phyloP scores from a whole-genome alignment of 2,888 invertebrate species.

The Tanytarsus gracilentus region DNA sequence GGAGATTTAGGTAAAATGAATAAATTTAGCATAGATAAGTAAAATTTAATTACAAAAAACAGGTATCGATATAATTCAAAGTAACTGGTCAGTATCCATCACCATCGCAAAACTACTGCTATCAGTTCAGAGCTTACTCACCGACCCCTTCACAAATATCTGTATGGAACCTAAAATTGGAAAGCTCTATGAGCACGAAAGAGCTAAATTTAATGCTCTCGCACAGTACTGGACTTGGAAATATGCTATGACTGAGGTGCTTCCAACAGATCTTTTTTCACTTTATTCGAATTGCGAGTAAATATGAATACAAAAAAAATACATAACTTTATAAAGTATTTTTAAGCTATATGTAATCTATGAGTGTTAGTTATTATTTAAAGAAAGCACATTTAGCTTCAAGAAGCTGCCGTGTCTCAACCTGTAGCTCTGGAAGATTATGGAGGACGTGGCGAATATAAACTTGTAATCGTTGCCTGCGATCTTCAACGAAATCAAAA shows the following conservation, averaged over 20 bases:
- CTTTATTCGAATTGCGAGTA: not conserved
- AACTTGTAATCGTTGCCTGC: constrained; percentile 74
- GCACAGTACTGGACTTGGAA: constrained; percentile 85
- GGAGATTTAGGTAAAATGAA: constrained; percentile 95
- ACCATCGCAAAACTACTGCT: constrained; percentile 83
- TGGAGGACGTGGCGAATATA: constrained; percentile 79
- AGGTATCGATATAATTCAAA: constrained; percentile 89
- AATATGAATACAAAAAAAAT: not conserved
- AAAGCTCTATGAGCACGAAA: constrained; percentile 63
- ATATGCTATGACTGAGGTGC: constrained; percentile 75
- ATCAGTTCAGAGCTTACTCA: constrained; percentile 77
- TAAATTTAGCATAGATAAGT: too few species aligned
- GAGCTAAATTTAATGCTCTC: constrained; percentile 64
- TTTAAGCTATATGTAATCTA: not conserved
- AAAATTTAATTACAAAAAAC: too few species aligned
- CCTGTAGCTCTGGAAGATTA: constrained; percentile 67
- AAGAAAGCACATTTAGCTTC: constrained; percentile 80
- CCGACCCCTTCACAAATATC: constrained; percentile 81
- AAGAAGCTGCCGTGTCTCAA: constrained; percentile 66
- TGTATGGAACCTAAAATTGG: constrained; percentile 78
- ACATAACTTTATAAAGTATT: not conserved
- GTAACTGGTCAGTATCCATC: constrained; percentile 92
- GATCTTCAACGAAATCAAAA: constrained; percentile 74
- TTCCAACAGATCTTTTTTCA: constrained; percentile 37
- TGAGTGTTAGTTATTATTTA: constrained; percentile 47